phyloP scores from a whole-genome alignment of 2,888 invertebrate species.

The Lithophane ornitopus region DNA sequence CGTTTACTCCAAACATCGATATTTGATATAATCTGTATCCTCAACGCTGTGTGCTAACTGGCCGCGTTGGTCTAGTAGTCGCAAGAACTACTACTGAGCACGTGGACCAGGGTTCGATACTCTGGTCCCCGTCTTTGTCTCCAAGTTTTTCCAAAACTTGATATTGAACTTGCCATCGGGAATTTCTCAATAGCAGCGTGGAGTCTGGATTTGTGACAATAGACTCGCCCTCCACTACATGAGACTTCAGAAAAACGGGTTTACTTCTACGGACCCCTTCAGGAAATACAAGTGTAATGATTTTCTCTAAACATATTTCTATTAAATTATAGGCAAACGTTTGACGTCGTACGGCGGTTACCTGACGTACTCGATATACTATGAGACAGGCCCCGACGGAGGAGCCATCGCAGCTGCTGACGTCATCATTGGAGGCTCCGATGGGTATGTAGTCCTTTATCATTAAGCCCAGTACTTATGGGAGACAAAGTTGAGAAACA shows the following conservation, averaged over 20 bases:
- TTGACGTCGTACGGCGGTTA: conserved; percentile 97
- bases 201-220: not conserved
- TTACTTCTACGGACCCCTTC: too few relatives aligned
- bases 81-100: not conserved
- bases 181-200: not conserved
- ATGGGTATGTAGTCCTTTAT: conserved; percentile 78
- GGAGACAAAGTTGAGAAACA: not conserved
- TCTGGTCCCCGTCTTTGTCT: too few relatives aligned
- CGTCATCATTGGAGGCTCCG: conserved; percentile 94
- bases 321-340: conserved; percentile 91
- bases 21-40: not conserved
- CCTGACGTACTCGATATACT: conserved; percentile 94
- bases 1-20: too few relatives aligned
- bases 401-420: conserved; percentile 94
- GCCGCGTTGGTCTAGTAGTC: not conserved
- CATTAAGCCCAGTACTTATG: not conserved
- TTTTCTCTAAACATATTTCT: not conserved
- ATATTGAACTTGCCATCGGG: too few relatives aligned
- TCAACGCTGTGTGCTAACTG: not conserved
- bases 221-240: not conserved
- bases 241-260: not conserved
- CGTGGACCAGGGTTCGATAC: not conserved
- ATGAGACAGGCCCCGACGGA: conserved; percentile 91
- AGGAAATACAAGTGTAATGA: not conserved
- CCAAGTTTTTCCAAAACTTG: too few relatives aligned